phyloP scores from a whole-genome alignment of 2,888 invertebrate species.

The Sminthurinus aureus region DNA sequence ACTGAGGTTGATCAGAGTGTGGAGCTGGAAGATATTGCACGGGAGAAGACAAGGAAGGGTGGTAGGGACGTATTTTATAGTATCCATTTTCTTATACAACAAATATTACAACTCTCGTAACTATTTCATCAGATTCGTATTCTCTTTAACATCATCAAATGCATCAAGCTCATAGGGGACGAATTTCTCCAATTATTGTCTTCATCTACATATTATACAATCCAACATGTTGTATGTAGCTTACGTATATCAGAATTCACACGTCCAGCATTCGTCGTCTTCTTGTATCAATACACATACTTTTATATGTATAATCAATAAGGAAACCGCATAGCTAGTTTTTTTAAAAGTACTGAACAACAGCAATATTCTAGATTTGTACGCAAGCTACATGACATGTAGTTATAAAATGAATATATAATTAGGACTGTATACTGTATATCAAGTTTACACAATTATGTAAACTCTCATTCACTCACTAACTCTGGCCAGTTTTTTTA shows the following conservation, averaged over 20 bases:
- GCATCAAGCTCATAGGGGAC: not conserved
- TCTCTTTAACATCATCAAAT: not conserved
- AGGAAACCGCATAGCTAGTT: not conserved
- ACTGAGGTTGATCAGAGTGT: constrained; percentile 36
- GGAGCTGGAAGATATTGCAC: constrained; percentile 38
- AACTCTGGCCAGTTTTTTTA: not conserved
- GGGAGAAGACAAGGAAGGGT: not conserved
- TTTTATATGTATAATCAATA: not conserved
- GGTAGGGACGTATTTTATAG: not conserved
- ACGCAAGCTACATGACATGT: not conserved
- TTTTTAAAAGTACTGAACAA: not conserved
- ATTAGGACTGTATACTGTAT: no score
- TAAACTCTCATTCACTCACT: no score
- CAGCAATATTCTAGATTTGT: not conserved
- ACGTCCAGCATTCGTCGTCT: not conserved
- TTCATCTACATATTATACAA: not conserved
- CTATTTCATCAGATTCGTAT: not conserved
- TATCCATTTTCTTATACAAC: not conserved
- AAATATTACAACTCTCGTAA: not conserved
- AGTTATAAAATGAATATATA: no score
- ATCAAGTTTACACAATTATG: no score
- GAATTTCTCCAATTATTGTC: not conserved
- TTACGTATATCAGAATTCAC: not conserved
- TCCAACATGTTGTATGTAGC: not conserved
- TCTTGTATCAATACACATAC: not conserved